These are phyloP conservation scores for Ommatoiulus sabulosus DNA, from an alignment of 2,888 invertebrate species.

Conservation along the genomic window DNA sequence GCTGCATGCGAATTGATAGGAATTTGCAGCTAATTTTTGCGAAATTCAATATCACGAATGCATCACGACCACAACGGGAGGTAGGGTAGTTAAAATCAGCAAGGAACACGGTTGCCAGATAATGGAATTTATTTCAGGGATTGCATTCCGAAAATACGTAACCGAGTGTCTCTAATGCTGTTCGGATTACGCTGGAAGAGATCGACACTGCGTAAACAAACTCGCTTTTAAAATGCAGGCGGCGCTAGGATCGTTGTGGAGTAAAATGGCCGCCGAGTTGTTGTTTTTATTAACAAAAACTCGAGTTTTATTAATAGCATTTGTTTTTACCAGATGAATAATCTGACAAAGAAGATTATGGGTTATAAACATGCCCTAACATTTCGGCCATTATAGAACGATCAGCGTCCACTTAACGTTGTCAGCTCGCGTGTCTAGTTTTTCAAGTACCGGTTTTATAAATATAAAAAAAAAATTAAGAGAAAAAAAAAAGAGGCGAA, in stretches of 20 bases:
- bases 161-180: too few species aligned
- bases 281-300: neutral
- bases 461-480: too few species aligned
- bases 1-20: neutral
- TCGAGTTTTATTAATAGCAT: neutral
- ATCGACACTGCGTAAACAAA: too few species aligned
- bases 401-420: neutral
- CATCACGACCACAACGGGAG: neutral
- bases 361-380: neutral
- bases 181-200: too few species aligned
- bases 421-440: neutral
- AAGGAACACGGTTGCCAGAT: neutral
- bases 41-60: neutral
- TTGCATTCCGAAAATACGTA: too few species aligned
- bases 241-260: too few species aligned
- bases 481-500: neutral
- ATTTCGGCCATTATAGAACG: neutral
- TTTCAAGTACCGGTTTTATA: neutral
- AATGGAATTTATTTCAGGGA: too few species aligned
- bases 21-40: neutral
- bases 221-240: too few species aligned
- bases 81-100: neutral
- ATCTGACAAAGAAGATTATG: neutral
- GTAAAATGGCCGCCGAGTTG: too few species aligned
- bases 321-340: too few species aligned